Evolutionary conservation across 2,888 invertebrate genomes (phyloP).

Genomic region (Rhogogaster chlorosoma): DNA sequence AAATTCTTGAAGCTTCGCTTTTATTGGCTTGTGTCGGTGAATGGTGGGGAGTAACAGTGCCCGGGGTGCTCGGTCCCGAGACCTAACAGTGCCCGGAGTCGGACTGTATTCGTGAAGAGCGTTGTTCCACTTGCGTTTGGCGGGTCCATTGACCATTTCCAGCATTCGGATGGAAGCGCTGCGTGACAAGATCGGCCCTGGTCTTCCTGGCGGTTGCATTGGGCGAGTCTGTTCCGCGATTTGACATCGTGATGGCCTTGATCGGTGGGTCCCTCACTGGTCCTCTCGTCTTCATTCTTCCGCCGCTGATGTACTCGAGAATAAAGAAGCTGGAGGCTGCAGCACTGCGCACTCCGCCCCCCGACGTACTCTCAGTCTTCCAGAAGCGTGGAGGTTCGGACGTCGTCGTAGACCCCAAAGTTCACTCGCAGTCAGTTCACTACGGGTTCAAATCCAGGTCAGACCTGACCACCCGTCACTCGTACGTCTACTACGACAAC

Average conservation of each 20-base stretch:
- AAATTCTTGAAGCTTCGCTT: no score
- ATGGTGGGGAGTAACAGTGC: no score
- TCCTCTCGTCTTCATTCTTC: conserved; percentile 91
- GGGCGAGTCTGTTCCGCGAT: conserved; percentile 90
- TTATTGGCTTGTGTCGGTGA: no score
- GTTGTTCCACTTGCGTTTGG: background rate
- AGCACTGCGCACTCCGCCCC: conserved; percentile 49
- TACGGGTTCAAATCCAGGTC: conserved; percentile 23
- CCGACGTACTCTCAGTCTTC: conserved; percentile 63
- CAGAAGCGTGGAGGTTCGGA: conserved; percentile 58
- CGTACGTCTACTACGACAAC: conserved; percentile 71
- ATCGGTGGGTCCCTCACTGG: conserved; percentile 92
- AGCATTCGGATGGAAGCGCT: conserved; percentile 89
- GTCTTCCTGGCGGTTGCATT: conserved; percentile 86
- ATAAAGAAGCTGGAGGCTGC: conserved; percentile 80
- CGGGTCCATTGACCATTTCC: conserved; percentile 56
- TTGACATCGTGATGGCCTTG: conserved; percentile 92
- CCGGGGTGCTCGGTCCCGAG: no score
- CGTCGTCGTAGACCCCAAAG: conserved; percentile 61
- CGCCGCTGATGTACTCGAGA: conserved; percentile 89
- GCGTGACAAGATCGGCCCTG: conserved; percentile 85
- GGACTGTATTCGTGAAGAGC: background rate
- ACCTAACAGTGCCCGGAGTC: no score
- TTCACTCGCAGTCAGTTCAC: conserved; percentile 69
- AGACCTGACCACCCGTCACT: conserved; percentile 60